Conservation (phyloP, 2,797 vertebrate species). For the Clarias pachynema region DNA sequence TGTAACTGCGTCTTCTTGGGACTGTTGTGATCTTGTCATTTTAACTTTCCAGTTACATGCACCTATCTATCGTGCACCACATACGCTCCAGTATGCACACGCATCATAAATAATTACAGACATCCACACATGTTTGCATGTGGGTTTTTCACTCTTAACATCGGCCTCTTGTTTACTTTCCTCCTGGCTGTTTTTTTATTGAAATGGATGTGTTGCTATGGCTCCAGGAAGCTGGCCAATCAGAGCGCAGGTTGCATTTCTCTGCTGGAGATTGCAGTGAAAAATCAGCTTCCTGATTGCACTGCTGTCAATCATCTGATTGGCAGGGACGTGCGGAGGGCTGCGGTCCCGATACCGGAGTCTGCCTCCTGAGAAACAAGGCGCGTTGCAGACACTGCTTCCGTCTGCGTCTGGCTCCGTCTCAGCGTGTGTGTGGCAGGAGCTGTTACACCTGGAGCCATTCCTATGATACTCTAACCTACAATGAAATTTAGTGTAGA, state of each 20-base stretch:
- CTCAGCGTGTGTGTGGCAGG: slow-evolving; percentile 12
- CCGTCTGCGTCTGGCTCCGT: not conserved
- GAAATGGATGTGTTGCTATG: slow-evolving; percentile 40
- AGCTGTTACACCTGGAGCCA: slow-evolving; percentile 15
- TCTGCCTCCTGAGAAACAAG: slow-evolving; percentile 17
- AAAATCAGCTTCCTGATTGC: slow-evolving; percentile 51
- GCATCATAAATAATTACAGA: not conserved
- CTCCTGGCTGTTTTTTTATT: slow-evolving; percentile 25
- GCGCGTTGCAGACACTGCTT: not conserved
- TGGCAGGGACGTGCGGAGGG: slow-evolving; percentile 35
- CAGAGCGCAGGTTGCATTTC: slow-evolving; percentile 42
- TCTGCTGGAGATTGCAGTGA: slow-evolving; percentile 37
- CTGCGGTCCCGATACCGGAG: not conserved
- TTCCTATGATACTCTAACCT: slow-evolving; percentile 20
- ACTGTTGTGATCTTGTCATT: not conserved
- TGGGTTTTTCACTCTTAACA: not conserved
- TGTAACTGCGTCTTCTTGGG: not conserved
- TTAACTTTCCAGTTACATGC: not conserved
- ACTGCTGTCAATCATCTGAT: slow-evolving; percentile 37
- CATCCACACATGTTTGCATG: not conserved
- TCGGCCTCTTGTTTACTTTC: slow-evolving; percentile 13
- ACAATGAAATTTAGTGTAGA: slow-evolving; percentile 23
- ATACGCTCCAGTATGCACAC: not conserved
- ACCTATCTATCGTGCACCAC: not conserved
- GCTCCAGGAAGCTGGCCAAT: slow-evolving; percentile 42